phyloP scores from a whole-genome alignment of 2,797 vertebrate species.

The Micromesistius poutassou region DNA sequence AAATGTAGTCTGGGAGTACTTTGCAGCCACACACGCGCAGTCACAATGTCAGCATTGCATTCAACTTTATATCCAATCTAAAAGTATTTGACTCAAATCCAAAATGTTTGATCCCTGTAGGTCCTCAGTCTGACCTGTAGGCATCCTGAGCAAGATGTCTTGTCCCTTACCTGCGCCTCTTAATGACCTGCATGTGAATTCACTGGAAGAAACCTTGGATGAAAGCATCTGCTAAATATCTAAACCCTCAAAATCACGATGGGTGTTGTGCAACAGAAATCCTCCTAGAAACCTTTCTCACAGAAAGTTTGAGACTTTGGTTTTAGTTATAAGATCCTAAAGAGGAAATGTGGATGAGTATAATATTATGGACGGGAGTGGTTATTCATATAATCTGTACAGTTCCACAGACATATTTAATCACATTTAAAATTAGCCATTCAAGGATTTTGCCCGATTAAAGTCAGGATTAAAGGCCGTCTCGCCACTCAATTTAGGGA shows the following conservation, averaged over 20 bases:
- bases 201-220: background rate
- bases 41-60: background rate
- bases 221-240: background rate
- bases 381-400: background rate
- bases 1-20: slow-evolving; percentile 22
- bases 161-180: background rate
- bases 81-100: background rate
- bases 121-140: background rate
- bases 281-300: background rate
- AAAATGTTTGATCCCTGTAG: background rate
- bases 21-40: slow-evolving; percentile 28
- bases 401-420: background rate
- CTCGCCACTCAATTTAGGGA: background rate
- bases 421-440: background rate
- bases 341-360: background rate
- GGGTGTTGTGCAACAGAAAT: too few relatives aligned
- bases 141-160: background rate
- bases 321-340: background rate
- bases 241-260: background rate
- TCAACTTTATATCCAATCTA: background rate
- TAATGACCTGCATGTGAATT: background rate
- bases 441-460: background rate
- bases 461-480: background rate
- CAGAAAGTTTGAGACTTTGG: background rate
- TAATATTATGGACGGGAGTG: background rate